Conservation (phyloP, 2,888 invertebrate genomes). For the Drosophila flavopinicola region DNA sequence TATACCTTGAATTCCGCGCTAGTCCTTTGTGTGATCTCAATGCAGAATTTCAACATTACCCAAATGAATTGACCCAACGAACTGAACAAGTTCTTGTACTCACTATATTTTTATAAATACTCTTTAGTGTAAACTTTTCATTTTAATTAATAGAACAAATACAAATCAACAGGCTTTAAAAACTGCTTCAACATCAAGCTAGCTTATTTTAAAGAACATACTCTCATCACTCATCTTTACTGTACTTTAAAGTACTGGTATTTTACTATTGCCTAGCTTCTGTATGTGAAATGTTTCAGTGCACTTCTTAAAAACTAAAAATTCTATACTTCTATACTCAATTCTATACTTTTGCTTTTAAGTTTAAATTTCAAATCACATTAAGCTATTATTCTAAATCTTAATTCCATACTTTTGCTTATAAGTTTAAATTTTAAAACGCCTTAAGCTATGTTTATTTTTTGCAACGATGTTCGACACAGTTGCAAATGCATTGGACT, state of each 20-base stretch:
- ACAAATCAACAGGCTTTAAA: background rate
- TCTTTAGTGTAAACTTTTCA: constrained; percentile 21
- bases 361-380: constrained; percentile 61
- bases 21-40: constrained; percentile 28
- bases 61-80: constrained; percentile 8
- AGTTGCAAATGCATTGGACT: constrained; percentile 42
- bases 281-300: constrained; percentile 60
- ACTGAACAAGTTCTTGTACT: constrained; percentile 17
- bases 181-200: constrained; percentile 49
- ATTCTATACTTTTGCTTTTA: constrained; percentile 20
- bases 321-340: no score
- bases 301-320: constrained; percentile 60
- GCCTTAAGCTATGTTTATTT: constrained; percentile 67
- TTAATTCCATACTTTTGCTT: constrained; percentile 16
- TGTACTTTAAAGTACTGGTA: constrained; percentile 22
- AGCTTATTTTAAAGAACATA: constrained; percentile 15
- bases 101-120: constrained; percentile 10
- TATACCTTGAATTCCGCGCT: constrained; percentile 40
- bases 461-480: constrained; percentile 67
- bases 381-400: constrained; percentile 51
- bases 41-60: constrained; percentile 2
- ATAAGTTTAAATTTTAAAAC: constrained; percentile 51
- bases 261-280: constrained; percentile 68
- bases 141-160: constrained; percentile 25
- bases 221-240: no score